Base-by-base conservation (phyloP, 2,888 invertebrate genomes). In the Sinohyriopsis cumingii region DNA sequence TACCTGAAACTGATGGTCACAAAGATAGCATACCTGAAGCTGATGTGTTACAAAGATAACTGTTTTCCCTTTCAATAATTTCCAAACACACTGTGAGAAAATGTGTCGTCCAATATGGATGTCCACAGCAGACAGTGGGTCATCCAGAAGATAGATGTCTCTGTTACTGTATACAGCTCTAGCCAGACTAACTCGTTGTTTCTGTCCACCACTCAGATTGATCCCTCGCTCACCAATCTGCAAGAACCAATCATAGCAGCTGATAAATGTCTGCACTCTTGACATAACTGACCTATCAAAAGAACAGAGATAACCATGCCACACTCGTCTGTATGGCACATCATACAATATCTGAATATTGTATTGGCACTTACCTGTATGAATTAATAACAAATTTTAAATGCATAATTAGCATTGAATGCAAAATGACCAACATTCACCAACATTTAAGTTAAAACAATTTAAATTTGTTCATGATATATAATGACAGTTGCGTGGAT, bases 101-200 rank as follows among this genome's bases (percentile, higher is more conserved):
- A 87, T 86, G 68, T 86, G 85, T 33, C 82, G 74, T 0, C 86
- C 86, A 1, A 86, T 76, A 64, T 86, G 86, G n/a, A 84, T 80
- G 68, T 87, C 87, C n/a, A 87, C 86, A 0, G 87, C 86, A 25
- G 87, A 86, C 33, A 87, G 77, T 9, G 87, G 87, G 71, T 87
- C 87, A 66, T 87, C 87, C 59, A 87, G 69, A 9, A 87, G 76
- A 66, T 82, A 82, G 53, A 87, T 81, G 67, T 86, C 86, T 55
- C 73, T 80, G 69, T 85, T 76, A 68, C 85, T 85, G 80, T 87
- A 87, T 59, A 85, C 80, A 1, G 87, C 86, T 22, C 87, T 77
- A 5, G 86, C 87, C 68, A 87, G 70, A 65, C 84, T 83, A 62
- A 87, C 75, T 24, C 87, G 67, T 76, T 87, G 87, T 67, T 86